These are phyloP conservation scores for Alectura lathami DNA, from an alignment of 2,113 vertebrate species.

Conservation along the genomic window DNA sequence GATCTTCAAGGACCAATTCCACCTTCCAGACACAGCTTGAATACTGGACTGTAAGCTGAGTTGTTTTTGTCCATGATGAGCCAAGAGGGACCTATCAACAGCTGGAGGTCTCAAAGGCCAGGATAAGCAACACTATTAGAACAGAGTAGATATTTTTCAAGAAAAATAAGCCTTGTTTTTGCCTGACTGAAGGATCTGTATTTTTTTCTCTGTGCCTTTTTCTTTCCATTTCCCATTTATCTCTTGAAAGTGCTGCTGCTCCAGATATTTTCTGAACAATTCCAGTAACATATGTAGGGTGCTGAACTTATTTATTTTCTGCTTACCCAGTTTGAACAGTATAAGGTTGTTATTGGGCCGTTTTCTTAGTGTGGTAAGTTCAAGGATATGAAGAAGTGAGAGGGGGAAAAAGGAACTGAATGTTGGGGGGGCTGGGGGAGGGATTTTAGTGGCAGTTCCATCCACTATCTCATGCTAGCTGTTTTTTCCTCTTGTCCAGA, in stretches of 20 bases:
- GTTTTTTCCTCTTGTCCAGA: neutral
- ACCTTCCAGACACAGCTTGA: constrained; percentile 20
- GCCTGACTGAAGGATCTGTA: neutral
- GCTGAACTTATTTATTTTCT: neutral
- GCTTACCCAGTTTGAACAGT: neutral
- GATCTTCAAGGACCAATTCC: constrained; percentile 12
- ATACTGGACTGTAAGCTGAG: neutral
- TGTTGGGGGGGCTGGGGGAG: neutral
- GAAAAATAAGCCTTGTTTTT: neutral
- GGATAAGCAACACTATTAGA: neutral
- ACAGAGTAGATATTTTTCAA: neutral
- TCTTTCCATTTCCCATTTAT: neutral
- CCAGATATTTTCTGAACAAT: neutral
- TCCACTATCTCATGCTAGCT: fast-evolving
- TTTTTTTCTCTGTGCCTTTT: neutral
- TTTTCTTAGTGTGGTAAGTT: neutral
- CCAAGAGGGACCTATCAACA: neutral
- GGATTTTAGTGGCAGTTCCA: neutral
- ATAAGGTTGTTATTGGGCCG: neutral
- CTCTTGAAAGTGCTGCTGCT: neutral
- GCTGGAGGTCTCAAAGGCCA: neutral
- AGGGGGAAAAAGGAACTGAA: neutral
- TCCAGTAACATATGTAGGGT: neutral
- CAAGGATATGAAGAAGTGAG: neutral
- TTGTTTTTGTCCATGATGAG: neutral